These are phyloP conservation scores for Siphonodentalium dalli DNA, from an alignment of 2,888 invertebrate species.

Conservation along the genomic window DNA sequence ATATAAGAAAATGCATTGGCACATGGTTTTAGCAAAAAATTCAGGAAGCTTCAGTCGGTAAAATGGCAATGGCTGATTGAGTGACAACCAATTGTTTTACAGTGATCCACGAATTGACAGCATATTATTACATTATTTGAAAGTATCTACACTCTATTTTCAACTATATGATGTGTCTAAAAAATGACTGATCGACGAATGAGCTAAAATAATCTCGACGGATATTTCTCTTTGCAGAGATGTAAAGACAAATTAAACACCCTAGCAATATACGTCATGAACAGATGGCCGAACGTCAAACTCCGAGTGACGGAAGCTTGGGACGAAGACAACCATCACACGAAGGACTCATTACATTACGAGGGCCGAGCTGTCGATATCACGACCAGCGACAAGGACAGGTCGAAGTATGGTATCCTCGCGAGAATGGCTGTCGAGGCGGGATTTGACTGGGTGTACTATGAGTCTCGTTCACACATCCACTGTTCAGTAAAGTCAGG, in stretches of 20 bases:
- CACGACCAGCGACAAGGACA: conserved; percentile 91
- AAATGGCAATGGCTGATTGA: too few species aligned
- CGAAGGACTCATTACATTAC: conserved; percentile 86
- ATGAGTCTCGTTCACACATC: conserved; percentile 91
- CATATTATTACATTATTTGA: too few species aligned
- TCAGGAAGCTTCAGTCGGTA: too few species aligned
- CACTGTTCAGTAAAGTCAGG: conserved; percentile 98
- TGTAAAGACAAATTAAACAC: conserved; percentile 95
- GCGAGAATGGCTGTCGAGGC: conserved; percentile 94
- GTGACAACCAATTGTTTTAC: too few species aligned
- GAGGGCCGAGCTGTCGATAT: conserved; percentile 96
- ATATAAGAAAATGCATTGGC: too few species aligned
- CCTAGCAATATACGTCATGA: conserved; percentile 94
- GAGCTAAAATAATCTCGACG: too few species aligned
- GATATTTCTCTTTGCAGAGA: conserved; percentile 77
- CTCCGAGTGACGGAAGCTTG: conserved; percentile 94
- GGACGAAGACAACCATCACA: conserved; percentile 84
- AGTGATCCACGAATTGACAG: too few species aligned
- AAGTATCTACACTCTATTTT: too few species aligned
- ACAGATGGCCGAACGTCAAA: conserved; percentile 95
- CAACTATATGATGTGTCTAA: too few species aligned
- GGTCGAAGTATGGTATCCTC: conserved; percentile 93
- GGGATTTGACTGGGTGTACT: conserved; percentile 98
- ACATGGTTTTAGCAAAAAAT: too few species aligned
- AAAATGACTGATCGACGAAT: too few species aligned